These are phyloP conservation scores for Palaemon carinicauda DNA, from an alignment of 1,140 invertebrate genomes.

Conservation along the genomic window DNA sequence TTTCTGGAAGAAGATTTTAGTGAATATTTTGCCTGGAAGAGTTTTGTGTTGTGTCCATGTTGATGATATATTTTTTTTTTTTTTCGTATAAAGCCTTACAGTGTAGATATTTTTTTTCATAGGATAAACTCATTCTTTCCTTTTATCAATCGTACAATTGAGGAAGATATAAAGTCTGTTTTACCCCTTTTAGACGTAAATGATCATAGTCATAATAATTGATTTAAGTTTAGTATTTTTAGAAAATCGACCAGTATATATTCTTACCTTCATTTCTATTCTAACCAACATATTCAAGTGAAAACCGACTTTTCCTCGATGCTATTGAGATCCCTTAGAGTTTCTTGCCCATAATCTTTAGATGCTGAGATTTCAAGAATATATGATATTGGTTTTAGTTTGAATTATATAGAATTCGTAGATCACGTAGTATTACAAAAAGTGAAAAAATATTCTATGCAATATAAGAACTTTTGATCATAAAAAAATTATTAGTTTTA, in stretches of 20 bases:
- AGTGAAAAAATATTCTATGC: neutral
- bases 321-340: neutral
- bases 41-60: neutral
- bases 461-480: neutral
- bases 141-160: neutral
- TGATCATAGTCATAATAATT: neutral
- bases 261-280: neutral
- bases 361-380: neutral
- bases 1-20: neutral
- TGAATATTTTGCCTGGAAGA: too few species aligned
- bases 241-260: neutral
- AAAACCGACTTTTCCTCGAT: neutral
- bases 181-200: neutral
- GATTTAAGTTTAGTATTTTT: neutral
- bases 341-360: neutral
- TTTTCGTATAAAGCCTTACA: neutral
- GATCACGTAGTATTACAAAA: neutral
- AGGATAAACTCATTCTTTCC: neutral
- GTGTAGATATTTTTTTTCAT: neutral
- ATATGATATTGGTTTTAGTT: too few species aligned
- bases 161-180: neutral
- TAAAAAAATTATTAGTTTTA: neutral
- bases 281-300: neutral
- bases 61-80: neutral
- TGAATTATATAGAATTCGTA: neutral